A percentile compares a stretch with the other conserved stretches of the same genome.
Conservation (phyloP, 1,140 invertebrate species). For the Acromyrmex charruanus region DNA sequence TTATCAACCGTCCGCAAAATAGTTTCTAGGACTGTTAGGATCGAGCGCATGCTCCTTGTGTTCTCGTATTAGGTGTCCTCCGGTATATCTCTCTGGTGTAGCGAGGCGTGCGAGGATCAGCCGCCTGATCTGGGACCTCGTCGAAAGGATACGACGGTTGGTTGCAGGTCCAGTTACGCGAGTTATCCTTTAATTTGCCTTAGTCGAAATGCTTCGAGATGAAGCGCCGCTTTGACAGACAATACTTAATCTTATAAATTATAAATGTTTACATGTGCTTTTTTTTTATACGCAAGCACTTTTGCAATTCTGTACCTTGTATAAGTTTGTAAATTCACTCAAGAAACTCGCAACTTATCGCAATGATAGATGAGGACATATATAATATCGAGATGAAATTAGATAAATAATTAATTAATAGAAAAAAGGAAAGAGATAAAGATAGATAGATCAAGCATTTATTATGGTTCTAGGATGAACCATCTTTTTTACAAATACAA, state of each 20-base stretch:
- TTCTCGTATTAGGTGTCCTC: slow-evolving; percentile 71
- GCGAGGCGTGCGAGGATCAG: slow-evolving; percentile 49
- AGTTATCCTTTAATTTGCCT: slow-evolving; percentile 70
- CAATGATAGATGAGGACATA: background rate
- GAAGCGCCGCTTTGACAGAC: slow-evolving; percentile 1
- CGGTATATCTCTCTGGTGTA: slow-evolving; percentile 19
- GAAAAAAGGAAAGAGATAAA: background rate
- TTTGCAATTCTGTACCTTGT: background rate
- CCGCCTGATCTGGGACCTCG: slow-evolving; percentile 46
- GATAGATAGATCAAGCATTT: background rate
- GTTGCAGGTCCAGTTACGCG: slow-evolving; percentile 59
- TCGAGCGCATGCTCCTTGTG: slow-evolving; percentile 65
- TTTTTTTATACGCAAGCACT: background rate
- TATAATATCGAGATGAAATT: background rate
- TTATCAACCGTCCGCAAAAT: slow-evolving; percentile 78
- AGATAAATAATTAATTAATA: background rate
- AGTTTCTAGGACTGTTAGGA: slow-evolving; percentile 78
- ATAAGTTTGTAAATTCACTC: background rate
- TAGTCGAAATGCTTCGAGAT: slow-evolving; percentile 33
- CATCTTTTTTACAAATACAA: too few species aligned
- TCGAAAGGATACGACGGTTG: slow-evolving; percentile 69
- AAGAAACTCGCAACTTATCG: slow-evolving; percentile 5
- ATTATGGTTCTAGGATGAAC: too few species aligned
- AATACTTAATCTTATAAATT: slow-evolving; percentile 12
- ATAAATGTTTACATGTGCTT: background rate